These are phyloP conservation scores for Falcaria lacertinaria DNA, from an alignment of 2,888 invertebrate species.

Conservation along the genomic window DNA sequence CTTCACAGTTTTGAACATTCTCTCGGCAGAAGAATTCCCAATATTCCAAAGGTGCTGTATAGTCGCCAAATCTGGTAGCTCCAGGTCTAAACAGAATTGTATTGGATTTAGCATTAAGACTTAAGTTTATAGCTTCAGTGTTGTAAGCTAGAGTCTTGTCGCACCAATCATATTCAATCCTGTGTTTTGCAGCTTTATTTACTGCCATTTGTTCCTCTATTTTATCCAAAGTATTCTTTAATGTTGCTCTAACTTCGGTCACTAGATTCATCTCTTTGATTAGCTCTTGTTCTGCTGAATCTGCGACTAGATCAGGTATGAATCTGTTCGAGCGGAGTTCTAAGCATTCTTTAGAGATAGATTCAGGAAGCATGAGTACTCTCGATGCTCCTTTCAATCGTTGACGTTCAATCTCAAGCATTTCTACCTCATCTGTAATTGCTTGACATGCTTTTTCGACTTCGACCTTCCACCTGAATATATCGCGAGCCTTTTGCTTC, in stretches of 20 bases:
- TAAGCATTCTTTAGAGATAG: slow-evolving; percentile 87
- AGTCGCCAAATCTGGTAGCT: slow-evolving; percentile 87
- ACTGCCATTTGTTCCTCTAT: slow-evolving; percentile 85
- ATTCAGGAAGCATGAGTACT: slow-evolving; percentile 84
- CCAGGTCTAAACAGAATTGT: slow-evolving; percentile 90
- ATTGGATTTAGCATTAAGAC: slow-evolving; percentile 84
- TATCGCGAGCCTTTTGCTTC: slow-evolving; percentile 82
- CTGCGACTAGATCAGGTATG: slow-evolving; percentile 86
- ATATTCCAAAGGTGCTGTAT: slow-evolving; percentile 83
- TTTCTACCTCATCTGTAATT: slow-evolving; percentile 84
- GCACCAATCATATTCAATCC: slow-evolving; percentile 94
- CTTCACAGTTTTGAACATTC: slow-evolving; percentile 86
- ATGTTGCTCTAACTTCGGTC: slow-evolving; percentile 82
- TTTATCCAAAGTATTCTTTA: slow-evolving; percentile 81
- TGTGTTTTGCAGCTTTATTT: slow-evolving; percentile 89
- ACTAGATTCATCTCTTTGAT: slow-evolving; percentile 87
- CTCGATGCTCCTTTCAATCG: slow-evolving; percentile 84
- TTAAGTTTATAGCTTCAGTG: slow-evolving; percentile 85
- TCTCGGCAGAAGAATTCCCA: slow-evolving; percentile 92
- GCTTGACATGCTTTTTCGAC: slow-evolving; percentile 84
- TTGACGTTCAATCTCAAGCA: slow-evolving; percentile 83
- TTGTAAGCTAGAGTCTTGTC: slow-evolving; percentile 91
- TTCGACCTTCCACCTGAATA: slow-evolving; percentile 88
- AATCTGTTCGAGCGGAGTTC: slow-evolving; percentile 84
- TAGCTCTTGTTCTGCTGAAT: slow-evolving; percentile 87